Conservation (phyloP, 1,140 invertebrate genomes). For the Aphaenogaster ashmeadi region DNA sequence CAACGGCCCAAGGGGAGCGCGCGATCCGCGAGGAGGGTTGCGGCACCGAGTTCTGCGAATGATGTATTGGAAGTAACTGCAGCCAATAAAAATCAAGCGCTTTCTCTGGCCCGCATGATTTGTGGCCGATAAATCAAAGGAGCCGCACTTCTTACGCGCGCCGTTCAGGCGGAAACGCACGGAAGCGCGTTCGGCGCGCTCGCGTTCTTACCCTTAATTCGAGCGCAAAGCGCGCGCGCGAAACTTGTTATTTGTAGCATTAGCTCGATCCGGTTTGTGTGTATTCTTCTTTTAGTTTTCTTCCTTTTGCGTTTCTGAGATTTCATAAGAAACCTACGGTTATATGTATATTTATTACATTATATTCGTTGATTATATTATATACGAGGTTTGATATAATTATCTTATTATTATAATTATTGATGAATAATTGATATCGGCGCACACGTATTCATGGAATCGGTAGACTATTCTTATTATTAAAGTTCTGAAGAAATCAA, state of each 20-base stretch:
- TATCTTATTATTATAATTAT: background rate
- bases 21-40: slow-evolving; percentile 34
- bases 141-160: slow-evolving; percentile 68
- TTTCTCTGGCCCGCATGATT: slow-evolving; percentile 75
- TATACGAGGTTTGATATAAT: background rate
- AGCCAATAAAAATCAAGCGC: slow-evolving; percentile 79
- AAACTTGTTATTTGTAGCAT: slow-evolving; percentile 5
- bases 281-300: background rate
- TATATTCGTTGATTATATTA: background rate
- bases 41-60: slow-evolving; percentile 62
- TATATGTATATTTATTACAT: background rate
- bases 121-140: slow-evolving; percentile 78
- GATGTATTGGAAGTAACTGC: slow-evolving; percentile 78
- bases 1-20: slow-evolving; percentile 64
- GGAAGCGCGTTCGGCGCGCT: slow-evolving; percentile 27
- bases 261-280: background rate
- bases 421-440: background rate
- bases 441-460: slow-evolving; percentile 2
- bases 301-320: background rate
- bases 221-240: slow-evolving; percentile 24
- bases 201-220: slow-evolving; percentile 36
- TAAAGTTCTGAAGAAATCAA: background rate
- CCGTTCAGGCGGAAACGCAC: slow-evolving; percentile 63
- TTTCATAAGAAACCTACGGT: background rate
- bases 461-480: background rate